Evolutionary conservation across 2,113 vertebrate species (phyloP).

Genomic region (Terrapene triunguis): DNA sequence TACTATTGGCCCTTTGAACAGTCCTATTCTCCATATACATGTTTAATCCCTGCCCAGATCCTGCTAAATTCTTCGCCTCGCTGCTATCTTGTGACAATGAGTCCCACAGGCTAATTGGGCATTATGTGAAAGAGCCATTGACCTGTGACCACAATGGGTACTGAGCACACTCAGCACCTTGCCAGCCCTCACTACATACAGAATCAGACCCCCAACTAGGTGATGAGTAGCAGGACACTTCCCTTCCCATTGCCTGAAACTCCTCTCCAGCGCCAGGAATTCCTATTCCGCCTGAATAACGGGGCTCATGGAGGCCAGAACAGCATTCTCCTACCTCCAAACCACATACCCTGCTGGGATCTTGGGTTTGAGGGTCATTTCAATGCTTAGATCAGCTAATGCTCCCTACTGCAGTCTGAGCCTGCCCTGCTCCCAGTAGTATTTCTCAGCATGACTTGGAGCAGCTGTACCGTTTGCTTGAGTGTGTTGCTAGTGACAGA

Average conservation of each 20-base stretch:
- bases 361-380: neutral
- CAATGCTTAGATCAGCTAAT: neutral
- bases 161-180: neutral
- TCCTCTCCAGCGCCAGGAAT: neutral
- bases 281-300: neutral
- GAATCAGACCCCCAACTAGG: neutral
- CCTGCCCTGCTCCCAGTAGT: neutral
- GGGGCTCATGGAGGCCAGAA: neutral
- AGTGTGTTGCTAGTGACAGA: neutral
- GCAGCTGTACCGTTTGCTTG: accelerated
- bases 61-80: neutral
- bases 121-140: neutral
- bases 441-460: too few relatives aligned
- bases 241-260: neutral
- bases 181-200: neutral
- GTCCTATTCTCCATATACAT: neutral
- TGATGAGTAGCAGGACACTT: accelerated
- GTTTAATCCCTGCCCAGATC: neutral
- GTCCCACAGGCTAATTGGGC: neutral
- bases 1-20: neutral
- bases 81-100: neutral
- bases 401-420: neutral
- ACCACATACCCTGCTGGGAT: accelerated
- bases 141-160: neutral
- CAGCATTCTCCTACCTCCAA: neutral